Percentiles rank a stretch among this genome's conserved stretches.
Evolutionary conservation across 2,113 vertebrate genomes (phyloP).

Genomic region (Archocentrus centrarchus): DNA sequence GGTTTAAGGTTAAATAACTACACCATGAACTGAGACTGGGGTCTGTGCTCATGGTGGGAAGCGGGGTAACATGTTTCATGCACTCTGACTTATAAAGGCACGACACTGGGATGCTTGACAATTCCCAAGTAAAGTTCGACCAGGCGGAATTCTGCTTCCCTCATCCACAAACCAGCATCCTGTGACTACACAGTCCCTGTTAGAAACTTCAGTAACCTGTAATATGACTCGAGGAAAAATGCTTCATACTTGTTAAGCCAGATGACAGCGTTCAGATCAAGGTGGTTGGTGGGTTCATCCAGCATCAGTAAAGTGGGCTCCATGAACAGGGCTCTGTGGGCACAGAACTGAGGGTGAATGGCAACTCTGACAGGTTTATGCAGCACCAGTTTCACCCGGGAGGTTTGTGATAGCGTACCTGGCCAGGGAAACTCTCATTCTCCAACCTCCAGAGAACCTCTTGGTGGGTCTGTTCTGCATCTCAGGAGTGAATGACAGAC

Average conservation of each 20-base stretch:
- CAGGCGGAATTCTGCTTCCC: no score
- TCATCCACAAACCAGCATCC: no score
- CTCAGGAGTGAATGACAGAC: conserved; percentile 90
- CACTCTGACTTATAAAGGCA: neutral
- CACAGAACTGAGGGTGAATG: neutral
- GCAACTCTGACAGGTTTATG: no score
- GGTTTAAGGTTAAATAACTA: neutral
- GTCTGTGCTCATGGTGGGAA: neutral
- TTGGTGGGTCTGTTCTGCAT: conserved; percentile 93
- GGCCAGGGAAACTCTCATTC: conserved; percentile 94
- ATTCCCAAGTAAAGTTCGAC: no score
- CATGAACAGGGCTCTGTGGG: conserved; percentile 90
- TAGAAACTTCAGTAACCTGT: neutral
- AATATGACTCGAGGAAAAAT: neutral
- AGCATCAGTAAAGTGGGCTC: conserved; percentile 93
- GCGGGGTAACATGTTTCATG: neutral
- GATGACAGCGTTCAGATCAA: conserved; percentile 95
- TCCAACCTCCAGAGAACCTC: conserved; percentile 94
- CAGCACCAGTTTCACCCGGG: neutral
- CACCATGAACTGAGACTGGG: rapidly evolving
- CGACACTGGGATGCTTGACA: no score
- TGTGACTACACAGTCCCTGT: neutral
- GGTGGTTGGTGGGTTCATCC: conserved; percentile 94
- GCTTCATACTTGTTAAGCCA: conserved; percentile 92
- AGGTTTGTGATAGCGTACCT: conserved; percentile 72